Base-by-base conservation (phyloP, 1,140 invertebrate genomes). In the Nasonia longicornis region DNA sequence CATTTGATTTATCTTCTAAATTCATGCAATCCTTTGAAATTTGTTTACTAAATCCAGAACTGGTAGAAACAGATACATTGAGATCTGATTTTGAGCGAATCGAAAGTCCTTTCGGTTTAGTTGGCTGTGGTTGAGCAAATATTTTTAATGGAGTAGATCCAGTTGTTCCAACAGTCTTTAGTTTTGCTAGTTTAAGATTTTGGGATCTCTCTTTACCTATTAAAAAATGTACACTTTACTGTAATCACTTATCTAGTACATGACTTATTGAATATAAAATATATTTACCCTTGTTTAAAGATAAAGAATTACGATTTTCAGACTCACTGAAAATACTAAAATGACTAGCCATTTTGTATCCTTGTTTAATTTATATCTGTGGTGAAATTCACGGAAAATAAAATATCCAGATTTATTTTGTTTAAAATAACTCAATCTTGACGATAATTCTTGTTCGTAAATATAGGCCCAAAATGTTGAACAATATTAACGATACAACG, bases 61-160 rank as follows among this genome's bases (percentile, higher is more conserved):
- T 14, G 8, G 22, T 31, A 45, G 29, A 3, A 16, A 0, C 2
- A 26, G 81, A 69, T 35, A 86, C 26, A 83, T 88, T 88, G 42
- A 84, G 79, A 82, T 86, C 84, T 29, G 86, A 87, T 0, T 79
- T 83, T 26, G 87, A 84, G 66, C 87, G 85, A 29, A 88, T 80
- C 10, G 87, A 87, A 12, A 88, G 72, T 45, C 87, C 87, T 74
- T 86, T 88, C 16, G 83, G 79, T 71, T 86, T 88, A 16, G 20
- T 35, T 29, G 6, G 16, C 20, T 58, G 52, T 11, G 11, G 1
- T 69, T 38, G 22, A 1, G 58, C 63, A 83, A 26, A 10, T 70
- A 42, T 72, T 87, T 87, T 12, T 48, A 10, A 1, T 20, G 80
- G 7, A 35, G 78, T 12, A 29, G 72, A 29, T 12, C 16, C 72